Percentiles rank a stretch among this genome's conserved stretches.
Evolutionary conservation across 2,888 invertebrate genomes (phyloP).

Genomic region (Micoletzkya japonica): DNA sequence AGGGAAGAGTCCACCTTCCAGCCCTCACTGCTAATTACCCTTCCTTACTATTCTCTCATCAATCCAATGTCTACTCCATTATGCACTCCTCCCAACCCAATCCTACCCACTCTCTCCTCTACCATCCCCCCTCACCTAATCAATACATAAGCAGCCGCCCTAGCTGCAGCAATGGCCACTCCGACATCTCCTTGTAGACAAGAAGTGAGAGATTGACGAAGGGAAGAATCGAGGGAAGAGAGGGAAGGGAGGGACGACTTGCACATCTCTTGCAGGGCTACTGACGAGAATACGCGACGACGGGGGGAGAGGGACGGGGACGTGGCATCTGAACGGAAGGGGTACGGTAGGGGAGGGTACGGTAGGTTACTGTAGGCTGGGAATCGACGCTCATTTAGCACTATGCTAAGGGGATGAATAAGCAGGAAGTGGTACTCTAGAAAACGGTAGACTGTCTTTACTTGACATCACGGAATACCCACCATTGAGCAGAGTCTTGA

Average conservation of each 20-base stretch:
- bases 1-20: conserved; percentile 76
- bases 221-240: background rate
- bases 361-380: background rate
- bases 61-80: no score
- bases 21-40: conserved; percentile 17
- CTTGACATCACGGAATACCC: no score
- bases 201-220: conserved; percentile 7
- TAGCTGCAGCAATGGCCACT: conserved; percentile 37
- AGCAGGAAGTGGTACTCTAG: no score
- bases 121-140: conserved; percentile 32
- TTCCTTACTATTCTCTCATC: background rate
- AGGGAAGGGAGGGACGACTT: conserved; percentile 5
- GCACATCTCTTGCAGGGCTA: conserved; percentile 11
- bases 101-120: no score
- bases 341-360: background rate
- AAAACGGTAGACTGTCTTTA: no score
- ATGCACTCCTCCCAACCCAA: no score
- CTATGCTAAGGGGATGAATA: no score
- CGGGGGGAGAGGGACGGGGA: conserved; percentile 1
- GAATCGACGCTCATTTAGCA: no score
- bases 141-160: conserved; percentile 35
- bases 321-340: background rate
- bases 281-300: conserved; percentile 7
- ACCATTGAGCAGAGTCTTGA: conserved; percentile 32
- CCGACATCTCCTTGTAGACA: conserved; percentile 20